These are phyloP conservation scores for Malaclemys terrapin DNA, from an alignment of 2,113 vertebrate species.

Conservation along the genomic window DNA sequence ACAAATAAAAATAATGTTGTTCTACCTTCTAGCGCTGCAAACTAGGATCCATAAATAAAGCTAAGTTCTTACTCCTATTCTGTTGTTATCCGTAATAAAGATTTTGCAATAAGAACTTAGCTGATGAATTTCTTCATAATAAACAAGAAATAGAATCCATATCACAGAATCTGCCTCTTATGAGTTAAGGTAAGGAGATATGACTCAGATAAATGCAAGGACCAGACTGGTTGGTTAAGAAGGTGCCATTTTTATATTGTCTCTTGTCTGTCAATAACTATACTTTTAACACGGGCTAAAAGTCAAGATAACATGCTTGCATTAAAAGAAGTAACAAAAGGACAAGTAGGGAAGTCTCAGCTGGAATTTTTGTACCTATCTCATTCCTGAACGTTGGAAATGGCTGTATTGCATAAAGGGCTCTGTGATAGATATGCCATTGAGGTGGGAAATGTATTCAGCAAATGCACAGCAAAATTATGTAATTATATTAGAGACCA, in stretches of 20 bases:
- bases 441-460: neutral
- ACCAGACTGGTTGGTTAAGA: neutral
- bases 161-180: neutral
- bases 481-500: neutral
- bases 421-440: neutral
- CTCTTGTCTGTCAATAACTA: neutral
- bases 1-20: neutral
- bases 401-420: neutral
- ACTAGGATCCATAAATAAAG: neutral
- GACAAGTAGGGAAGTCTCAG: neutral
- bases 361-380: neutral
- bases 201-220: neutral
- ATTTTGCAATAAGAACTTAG: neutral
- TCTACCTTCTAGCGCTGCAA: neutral
- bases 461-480: neutral
- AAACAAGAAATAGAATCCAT: neutral
- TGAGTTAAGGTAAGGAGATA: neutral
- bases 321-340: neutral
- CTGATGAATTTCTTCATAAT: neutral
- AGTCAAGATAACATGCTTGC: neutral
- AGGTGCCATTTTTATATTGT: neutral
- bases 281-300: neutral
- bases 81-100: neutral
- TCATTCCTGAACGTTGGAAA: neutral
- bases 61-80: fast-evolving